These are phyloP conservation scores for Arremon brunneinucha DNA, from an alignment of 2,797 vertebrate species.

Conservation along the genomic window DNA sequence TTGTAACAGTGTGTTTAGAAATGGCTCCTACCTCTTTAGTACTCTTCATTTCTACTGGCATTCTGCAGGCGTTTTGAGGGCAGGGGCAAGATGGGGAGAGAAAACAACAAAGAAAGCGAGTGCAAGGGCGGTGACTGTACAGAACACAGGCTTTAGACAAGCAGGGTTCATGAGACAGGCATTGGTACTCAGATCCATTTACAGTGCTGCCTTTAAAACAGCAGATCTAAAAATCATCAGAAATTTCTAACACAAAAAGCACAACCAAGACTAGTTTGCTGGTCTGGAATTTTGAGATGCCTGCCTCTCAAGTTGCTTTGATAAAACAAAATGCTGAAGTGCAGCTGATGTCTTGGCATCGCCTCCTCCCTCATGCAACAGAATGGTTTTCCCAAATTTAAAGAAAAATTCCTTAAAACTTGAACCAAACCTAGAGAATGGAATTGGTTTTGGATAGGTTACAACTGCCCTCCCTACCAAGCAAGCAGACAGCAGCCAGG, in stretches of 20 bases:
- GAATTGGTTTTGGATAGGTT: neutral
- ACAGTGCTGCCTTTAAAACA: neutral
- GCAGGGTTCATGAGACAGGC: neutral
- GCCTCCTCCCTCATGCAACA: neutral
- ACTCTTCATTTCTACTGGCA: neutral
- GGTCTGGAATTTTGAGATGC: neutral
- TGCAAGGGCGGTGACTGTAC: neutral
- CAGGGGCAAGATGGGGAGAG: rapidly evolving
- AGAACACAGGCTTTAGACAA: neutral
- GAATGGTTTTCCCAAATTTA: neutral
- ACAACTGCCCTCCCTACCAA: neutral
- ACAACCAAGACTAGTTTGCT: neutral
- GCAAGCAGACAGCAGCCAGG: neutral
- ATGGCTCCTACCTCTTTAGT: neutral
- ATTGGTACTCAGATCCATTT: neutral
- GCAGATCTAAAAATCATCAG: neutral
- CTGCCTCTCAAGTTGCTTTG: neutral
- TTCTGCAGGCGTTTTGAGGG: neutral
- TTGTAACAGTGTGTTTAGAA: neutral
- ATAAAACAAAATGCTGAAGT: neutral
- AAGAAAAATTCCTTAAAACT: neutral
- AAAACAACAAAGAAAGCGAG: neutral
- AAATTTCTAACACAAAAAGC: neutral
- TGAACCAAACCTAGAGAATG: neutral
- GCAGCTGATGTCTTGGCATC: neutral